These are phyloP conservation scores for Galaxea fascicularis DNA, from an alignment of 92 coral and sea anemone species.

Conservation along the genomic window DNA sequence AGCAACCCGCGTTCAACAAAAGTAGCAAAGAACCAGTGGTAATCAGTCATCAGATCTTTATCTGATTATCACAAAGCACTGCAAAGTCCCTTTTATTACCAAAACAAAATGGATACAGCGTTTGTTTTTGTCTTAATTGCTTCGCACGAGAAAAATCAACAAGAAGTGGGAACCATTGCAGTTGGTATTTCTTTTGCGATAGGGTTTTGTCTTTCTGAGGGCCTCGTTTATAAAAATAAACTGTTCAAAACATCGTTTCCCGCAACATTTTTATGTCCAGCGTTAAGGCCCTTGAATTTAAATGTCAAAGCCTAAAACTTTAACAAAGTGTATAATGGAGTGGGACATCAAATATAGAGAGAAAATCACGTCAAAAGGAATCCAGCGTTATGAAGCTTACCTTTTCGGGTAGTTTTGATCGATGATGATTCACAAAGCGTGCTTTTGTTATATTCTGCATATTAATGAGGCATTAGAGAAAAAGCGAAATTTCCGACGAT, in stretches of 20 bases:
- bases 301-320: background rate
- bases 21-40: conserved; percentile 8
- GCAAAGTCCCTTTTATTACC: conserved; percentile 11
- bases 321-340: too few relatives aligned
- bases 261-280: background rate
- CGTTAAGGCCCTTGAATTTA: background rate
- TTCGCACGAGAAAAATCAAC: conserved; percentile 35
- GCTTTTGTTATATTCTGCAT: conserved; percentile 72
- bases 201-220: conserved; percentile 6
- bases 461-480: conserved; percentile 69
- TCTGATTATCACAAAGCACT: conserved; percentile 36
- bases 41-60: conserved; percentile 34
- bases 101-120: conserved; percentile 28
- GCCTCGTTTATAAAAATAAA: background rate
- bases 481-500: conserved; percentile 61
- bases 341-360: background rate
- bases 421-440: conserved; percentile 30
- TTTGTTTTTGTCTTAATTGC: conserved; percentile 26
- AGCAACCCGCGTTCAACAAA: conserved; percentile 42
- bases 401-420: background rate
- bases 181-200: conserved; percentile 15
- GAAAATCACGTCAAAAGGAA: background rate
- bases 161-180: background rate
- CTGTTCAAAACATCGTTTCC: background rate
- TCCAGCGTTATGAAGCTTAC: background rate